These are phyloP conservation scores for Ophioninae sp. DNA, from an alignment of 2,888 invertebrate species.

Conservation along the genomic window DNA sequence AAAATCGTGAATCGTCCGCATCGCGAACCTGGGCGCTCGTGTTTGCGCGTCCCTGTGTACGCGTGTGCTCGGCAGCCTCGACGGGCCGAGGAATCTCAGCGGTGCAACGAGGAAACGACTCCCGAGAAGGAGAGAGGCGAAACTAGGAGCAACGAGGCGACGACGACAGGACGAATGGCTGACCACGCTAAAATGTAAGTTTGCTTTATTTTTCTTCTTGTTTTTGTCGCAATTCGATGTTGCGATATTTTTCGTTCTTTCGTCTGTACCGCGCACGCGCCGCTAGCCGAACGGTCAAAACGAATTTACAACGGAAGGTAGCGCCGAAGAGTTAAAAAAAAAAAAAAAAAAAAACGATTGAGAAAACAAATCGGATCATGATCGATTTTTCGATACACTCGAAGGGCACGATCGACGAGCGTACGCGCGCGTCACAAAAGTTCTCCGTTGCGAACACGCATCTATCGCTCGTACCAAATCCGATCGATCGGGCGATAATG, in stretches of 20 bases:
- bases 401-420: no score
- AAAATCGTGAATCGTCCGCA: conserved; percentile 17
- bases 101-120: conserved; percentile 17
- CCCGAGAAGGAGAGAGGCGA: conserved; percentile 27
- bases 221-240: no score
- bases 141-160: conserved; percentile 20
- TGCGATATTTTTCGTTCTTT: background rate
- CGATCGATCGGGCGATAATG: background rate
- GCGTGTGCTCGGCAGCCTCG: no score
- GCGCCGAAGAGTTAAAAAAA: background rate
- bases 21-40: conserved; percentile 1
- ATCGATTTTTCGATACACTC: no score
- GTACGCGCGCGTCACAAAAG: no score
- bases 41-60: background rate
- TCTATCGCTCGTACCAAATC: no score
- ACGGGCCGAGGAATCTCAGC: no score
- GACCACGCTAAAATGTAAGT: conserved; percentile 75
- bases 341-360: conserved; percentile 5
- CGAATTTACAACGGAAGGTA: no score
- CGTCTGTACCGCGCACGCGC: background rate
- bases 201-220: no score
- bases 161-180: conserved; percentile 67
- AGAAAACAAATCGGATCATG: no score
- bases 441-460: no score
- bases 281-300: background rate